phyloP scores from a whole-genome alignment of 1,140 invertebrate species.

The Tetraneura akinire region DNA sequence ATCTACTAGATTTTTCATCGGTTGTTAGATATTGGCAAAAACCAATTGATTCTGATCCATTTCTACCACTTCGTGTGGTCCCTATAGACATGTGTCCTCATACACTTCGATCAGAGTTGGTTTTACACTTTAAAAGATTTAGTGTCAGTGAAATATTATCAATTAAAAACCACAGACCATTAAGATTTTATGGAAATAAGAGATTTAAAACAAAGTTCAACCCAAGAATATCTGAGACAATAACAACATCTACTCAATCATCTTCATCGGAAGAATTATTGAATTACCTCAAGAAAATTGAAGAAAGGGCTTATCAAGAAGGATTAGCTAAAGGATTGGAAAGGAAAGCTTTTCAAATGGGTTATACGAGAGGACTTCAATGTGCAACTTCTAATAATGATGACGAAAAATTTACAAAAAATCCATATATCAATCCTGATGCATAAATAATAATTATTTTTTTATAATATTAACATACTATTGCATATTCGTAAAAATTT shows the following conservation, averaged over 20 bases:
- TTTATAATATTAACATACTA: neutral
- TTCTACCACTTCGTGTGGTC: conserved; percentile 76
- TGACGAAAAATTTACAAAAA: neutral
- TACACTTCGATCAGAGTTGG: conserved; percentile 86
- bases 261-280: neutral
- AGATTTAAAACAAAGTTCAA: neutral
- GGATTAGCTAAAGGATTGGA: conserved; percentile 50
- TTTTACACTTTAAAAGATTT: conserved; percentile 76
- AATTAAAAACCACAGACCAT: neutral
- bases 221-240: neutral
- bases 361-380: conserved; percentile 42
- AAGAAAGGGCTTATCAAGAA: conserved; percentile 51
- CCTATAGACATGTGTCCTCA: conserved; percentile 93
- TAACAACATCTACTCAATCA: neutral
- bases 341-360: conserved; percentile 49
- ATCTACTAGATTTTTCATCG: conserved; percentile 83
- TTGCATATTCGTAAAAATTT: neutral
- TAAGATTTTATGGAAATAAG: neutral
- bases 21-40: conserved; percentile 55
- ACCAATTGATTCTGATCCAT: conserved; percentile 63
- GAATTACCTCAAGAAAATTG: conserved; percentile 49
- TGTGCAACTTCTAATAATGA: neutral
- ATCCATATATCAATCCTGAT: neutral
- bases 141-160: conserved; percentile 1
- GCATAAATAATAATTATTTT: neutral